phyloP scores from a whole-genome alignment of 1,140 invertebrate species.

The Tetragonula clypearis region DNA sequence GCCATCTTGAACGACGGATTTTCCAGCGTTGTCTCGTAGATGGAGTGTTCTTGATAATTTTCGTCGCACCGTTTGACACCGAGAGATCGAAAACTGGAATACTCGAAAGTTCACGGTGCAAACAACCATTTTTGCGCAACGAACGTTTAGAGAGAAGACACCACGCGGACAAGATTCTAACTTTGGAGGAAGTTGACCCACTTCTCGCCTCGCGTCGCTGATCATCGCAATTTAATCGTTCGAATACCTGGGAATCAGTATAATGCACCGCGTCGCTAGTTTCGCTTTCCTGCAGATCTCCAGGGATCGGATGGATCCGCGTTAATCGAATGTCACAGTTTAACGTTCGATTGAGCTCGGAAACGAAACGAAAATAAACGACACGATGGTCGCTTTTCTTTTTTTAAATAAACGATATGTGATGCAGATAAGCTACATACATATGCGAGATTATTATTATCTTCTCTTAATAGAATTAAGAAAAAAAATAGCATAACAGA shows the following conservation, averaged over 20 bases:
- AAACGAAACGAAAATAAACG: background rate
- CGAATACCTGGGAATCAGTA: background rate
- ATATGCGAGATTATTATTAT: no score
- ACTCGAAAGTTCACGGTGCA: background rate
- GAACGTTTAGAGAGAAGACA: background rate
- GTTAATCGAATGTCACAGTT: background rate
- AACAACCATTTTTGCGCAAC: background rate
- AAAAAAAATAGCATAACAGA: no score
- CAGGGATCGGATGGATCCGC: background rate
- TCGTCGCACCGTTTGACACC: background rate
- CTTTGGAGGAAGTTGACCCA: background rate
- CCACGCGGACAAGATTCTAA: background rate
- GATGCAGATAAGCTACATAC: no score
- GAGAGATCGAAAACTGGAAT: background rate
- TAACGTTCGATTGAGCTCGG: background rate
- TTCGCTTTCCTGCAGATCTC: background rate
- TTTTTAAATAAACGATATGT: no score
- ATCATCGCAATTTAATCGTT: slow-evolving; percentile 28
- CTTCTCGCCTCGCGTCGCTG: background rate
- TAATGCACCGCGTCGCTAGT: background rate
- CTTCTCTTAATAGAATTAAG: no score
- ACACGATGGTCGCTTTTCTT: no score
- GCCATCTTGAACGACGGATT: background rate
- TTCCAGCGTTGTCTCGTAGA: background rate
- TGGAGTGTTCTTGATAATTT: background rate